These are phyloP conservation scores for Torymus tubicola DNA, from an alignment of 2,888 invertebrate genomes.

Conservation along the genomic window DNA sequence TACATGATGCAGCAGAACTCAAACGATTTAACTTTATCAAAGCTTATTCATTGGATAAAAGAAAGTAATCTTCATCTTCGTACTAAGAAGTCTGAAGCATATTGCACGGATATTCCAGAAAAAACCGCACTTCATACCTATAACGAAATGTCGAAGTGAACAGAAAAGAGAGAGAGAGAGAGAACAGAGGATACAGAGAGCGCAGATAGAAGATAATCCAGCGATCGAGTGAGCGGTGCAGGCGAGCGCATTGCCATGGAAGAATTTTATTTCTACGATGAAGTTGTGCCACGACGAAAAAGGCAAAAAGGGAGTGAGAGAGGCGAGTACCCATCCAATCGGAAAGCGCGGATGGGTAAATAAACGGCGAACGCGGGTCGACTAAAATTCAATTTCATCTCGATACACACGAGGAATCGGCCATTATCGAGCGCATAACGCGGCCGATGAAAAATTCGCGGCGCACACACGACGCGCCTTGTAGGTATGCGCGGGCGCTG, in stretches of 20 bases:
- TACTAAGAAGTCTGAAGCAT: too few relatives aligned
- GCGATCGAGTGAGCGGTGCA: constrained; percentile 14
- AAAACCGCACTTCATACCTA: too few relatives aligned
- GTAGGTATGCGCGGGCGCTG: neutral
- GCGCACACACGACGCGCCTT: constrained; percentile 57
- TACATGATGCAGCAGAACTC: too few relatives aligned
- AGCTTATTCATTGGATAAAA: too few relatives aligned
- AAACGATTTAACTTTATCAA: too few relatives aligned
- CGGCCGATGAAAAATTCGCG: constrained; percentile 69
- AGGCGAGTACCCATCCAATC: constrained; percentile 59
- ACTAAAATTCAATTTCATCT: constrained; percentile 69
- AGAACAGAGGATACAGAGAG: neutral
- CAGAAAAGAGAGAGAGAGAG: too few relatives aligned
- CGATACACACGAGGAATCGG: constrained; percentile 65
- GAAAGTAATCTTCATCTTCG: too few relatives aligned
- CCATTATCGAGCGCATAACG: constrained; percentile 61
- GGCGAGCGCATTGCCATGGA: constrained; percentile 41
- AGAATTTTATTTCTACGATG: constrained; percentile 65
- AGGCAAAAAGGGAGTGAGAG: constrained; percentile 22
- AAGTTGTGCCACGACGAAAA: too few relatives aligned
- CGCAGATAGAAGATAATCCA: constrained; percentile 37
- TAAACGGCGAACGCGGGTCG: constrained; percentile 58
- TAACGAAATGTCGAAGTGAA: too few relatives aligned
- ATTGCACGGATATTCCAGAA: too few relatives aligned
- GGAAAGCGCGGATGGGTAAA: constrained; percentile 62